phyloP scores from a whole-genome alignment of 2,888 invertebrate genomes.

The Galeopsomyia nigrocyanea region DNA sequence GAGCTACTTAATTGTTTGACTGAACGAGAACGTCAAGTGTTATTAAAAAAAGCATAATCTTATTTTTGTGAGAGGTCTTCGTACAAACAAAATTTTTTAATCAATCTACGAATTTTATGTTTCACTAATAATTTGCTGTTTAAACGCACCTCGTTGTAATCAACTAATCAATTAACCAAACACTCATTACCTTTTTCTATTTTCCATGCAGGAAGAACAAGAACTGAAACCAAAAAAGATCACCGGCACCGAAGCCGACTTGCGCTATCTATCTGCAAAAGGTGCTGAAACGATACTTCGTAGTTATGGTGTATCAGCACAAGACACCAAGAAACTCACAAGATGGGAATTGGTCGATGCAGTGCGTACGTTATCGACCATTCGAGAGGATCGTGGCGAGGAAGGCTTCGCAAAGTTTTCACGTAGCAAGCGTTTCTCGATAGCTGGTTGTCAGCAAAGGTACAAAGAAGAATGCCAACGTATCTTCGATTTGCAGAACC shows the following conservation, averaged over 20 bases:
- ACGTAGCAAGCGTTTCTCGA: constrained; percentile 96
- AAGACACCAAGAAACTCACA: constrained; percentile 93
- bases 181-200: no score
- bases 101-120: no score
- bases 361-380: constrained; percentile 96
- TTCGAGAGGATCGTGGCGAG: constrained; percentile 97
- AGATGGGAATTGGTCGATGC: constrained; percentile 99
- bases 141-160: no score
- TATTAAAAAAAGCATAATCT: no score
- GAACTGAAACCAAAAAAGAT: constrained; percentile 95
- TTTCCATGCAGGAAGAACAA: constrained; percentile 77
- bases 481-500: constrained; percentile 97
- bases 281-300: constrained; percentile 95
- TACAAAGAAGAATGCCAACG: constrained; percentile 99
- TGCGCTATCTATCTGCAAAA: constrained; percentile 93
- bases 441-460: constrained; percentile 97
- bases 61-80: no score
- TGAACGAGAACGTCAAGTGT: no score
- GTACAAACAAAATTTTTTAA: no score
- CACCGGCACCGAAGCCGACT: constrained; percentile 98
- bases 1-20: no score
- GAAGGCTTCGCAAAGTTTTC: constrained; percentile 99
- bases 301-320: constrained; percentile 97
- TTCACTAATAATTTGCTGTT: no score
- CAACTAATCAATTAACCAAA: no score